These are phyloP conservation scores for Ichneumoninae sp. DNA, from an alignment of 2,888 invertebrate genomes.

Conservation along the genomic window DNA sequence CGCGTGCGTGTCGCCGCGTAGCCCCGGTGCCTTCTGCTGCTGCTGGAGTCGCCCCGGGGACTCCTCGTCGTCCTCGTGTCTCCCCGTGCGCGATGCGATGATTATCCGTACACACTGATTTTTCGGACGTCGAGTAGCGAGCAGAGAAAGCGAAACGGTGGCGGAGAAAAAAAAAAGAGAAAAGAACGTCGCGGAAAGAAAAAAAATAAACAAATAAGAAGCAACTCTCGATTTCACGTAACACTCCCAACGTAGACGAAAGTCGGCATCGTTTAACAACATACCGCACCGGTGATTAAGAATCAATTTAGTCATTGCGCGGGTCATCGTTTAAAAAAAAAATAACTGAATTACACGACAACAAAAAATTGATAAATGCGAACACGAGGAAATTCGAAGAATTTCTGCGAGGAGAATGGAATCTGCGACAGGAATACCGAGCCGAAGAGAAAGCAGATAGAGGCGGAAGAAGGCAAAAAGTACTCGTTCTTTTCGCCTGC, in stretches of 20 bases:
- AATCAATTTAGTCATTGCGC: constrained; percentile 11
- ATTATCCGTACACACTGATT: constrained; percentile 59
- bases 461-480: not conserved
- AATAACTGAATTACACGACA: not conserved
- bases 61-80: constrained; percentile 44
- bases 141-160: constrained; percentile 58
- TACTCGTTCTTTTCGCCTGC: not conserved
- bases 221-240: constrained; percentile 43
- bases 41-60: constrained; percentile 51
- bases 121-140: constrained; percentile 33
- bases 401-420: not conserved
- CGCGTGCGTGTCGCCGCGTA: constrained; percentile 58
- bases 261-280: constrained; percentile 4
- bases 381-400: not conserved
- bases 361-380: not conserved
- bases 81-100: constrained; percentile 61
- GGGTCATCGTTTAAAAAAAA: not conserved
- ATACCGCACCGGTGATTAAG: not conserved
- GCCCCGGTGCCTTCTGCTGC: constrained; percentile 26
- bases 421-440: not conserved
- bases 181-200: constrained; percentile 32
- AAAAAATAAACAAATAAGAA: constrained; percentile 38
- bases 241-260: not conserved
- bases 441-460: not conserved
- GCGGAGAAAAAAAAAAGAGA: constrained; percentile 37